phyloP scores from a whole-genome alignment of 2,888 invertebrate species.

The Mesorhabditis sp. region DNA sequence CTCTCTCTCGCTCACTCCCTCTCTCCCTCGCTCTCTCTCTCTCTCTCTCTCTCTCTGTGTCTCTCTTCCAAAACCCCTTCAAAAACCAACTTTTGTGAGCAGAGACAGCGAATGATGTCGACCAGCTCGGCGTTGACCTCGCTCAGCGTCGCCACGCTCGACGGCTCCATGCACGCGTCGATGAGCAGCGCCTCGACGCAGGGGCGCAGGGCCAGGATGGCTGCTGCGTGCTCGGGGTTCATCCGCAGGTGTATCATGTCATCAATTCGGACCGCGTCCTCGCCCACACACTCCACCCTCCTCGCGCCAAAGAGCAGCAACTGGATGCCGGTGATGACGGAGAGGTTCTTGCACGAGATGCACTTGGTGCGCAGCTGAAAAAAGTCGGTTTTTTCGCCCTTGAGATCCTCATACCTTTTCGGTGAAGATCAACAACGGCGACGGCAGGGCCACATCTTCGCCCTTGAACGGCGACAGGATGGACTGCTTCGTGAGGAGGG shows the following conservation, averaged over 20 bases:
- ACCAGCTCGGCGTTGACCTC: not conserved
- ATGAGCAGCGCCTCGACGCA: slow-evolving; percentile 76
- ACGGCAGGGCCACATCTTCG: slow-evolving; percentile 69
- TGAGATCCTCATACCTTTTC: slow-evolving; percentile 71
- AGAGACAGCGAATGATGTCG: not conserved
- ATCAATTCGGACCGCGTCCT: slow-evolving; percentile 74
- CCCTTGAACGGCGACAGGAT: slow-evolving; percentile 78
- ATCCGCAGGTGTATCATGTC: slow-evolving; percentile 77
- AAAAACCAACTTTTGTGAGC: not conserved
- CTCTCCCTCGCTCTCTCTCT: no score
- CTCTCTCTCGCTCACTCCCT: no score
- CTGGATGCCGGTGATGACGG: slow-evolving; percentile 90
- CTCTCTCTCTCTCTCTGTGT: no score
- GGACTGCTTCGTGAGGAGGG: slow-evolving; percentile 91
- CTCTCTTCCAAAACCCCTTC: no score
- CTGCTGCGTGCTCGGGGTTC: slow-evolving; percentile 74
- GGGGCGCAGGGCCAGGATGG: slow-evolving; percentile 80
- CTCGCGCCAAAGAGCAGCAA: slow-evolving; percentile 85
- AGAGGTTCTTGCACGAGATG: slow-evolving; percentile 91
- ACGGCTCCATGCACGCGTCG: slow-evolving; percentile 76
- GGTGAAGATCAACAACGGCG: slow-evolving; percentile 93
- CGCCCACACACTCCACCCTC: slow-evolving; percentile 74
- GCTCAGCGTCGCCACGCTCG: slow-evolving; percentile 55
- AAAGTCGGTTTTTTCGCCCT: slow-evolving; percentile 10
- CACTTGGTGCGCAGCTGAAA: slow-evolving; percentile 80